Conservation (phyloP, 2,888 invertebrate genomes). For the Uropetala carovei region DNA sequence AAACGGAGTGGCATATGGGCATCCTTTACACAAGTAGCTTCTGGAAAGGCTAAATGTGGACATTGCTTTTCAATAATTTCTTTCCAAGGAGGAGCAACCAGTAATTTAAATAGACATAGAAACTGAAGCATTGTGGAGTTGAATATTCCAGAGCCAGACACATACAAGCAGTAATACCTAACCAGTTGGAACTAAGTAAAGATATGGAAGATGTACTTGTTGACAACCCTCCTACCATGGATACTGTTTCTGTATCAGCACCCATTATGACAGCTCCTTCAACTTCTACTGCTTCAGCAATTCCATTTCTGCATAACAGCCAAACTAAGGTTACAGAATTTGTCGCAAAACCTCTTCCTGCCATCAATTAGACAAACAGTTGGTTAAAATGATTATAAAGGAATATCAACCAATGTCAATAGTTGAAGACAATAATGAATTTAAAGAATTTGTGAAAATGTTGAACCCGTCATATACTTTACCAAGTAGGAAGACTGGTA, state of each 20-base stretch:
- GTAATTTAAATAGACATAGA: neutral
- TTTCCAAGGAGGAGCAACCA: neutral
- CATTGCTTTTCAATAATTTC: neutral
- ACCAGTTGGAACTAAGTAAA: neutral
- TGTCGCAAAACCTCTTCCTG: neutral
- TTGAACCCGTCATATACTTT: neutral
- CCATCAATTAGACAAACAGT: neutral
- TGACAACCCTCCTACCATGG: neutral
- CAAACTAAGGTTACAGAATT: neutral
- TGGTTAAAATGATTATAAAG: neutral
- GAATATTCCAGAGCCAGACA: no score
- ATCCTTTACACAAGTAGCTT: neutral
- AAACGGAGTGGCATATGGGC: neutral
- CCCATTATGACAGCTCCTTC: neutral
- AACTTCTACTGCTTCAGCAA: neutral
- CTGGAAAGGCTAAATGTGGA: slow-evolving; percentile 12
- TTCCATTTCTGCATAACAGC: neutral
- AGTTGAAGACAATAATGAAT: neutral
- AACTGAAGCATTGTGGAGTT: neutral
- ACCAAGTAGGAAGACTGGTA: no score
- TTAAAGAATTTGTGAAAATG: neutral
- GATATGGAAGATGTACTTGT: neutral
- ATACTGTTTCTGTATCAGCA: neutral
- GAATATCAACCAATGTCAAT: neutral
- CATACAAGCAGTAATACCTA: no score